Evolutionary conservation across 2,888 invertebrate genomes (phyloP).

Genomic region (Podabrus alpinus): DNA sequence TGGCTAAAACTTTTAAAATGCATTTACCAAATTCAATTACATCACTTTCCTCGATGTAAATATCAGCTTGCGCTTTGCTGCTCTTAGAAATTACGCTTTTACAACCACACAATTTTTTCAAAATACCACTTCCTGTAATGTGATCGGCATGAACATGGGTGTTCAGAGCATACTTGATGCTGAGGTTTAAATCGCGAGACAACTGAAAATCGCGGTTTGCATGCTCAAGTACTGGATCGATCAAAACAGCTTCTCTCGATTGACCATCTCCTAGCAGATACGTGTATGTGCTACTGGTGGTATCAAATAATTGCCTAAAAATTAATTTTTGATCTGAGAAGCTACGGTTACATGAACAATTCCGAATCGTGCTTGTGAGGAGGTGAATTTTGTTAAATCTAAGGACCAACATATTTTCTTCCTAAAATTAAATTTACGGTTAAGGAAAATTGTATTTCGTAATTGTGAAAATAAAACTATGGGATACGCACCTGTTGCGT

Average conservation of each 20-base stretch:
- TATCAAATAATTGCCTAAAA: constrained; percentile 83
- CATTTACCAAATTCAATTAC: constrained; percentile 74
- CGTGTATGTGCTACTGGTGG: constrained; percentile 90
- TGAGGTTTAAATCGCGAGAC: constrained; percentile 74
- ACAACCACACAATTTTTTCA: constrained; percentile 78
- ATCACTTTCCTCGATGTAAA: constrained; percentile 74
- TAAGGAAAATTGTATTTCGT: neutral
- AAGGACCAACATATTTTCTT: neutral
- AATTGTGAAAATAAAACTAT: neutral
- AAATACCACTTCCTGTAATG: constrained; percentile 88
- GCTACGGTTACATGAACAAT: neutral
- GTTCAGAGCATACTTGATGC: constrained; percentile 82
- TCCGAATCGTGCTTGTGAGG: neutral
- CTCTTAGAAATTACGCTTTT: constrained; percentile 80
- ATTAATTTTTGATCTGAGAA: neutral
- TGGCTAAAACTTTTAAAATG: constrained; percentile 69
- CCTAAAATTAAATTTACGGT: neutral
- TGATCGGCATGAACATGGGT: constrained; percentile 99
- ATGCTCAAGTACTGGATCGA: constrained; percentile 95
- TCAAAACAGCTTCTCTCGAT: constrained; percentile 82
- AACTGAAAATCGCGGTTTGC: constrained; percentile 79
- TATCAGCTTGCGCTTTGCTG: constrained; percentile 86
- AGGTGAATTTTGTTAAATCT: neutral
- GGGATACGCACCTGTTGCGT: neutral
- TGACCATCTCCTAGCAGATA: constrained; percentile 85